Evolutionary conservation across 2,888 invertebrate species (phyloP), one percentile per base, ranked within the genome.

Genomic region (Epinotia demarniana): DNA sequence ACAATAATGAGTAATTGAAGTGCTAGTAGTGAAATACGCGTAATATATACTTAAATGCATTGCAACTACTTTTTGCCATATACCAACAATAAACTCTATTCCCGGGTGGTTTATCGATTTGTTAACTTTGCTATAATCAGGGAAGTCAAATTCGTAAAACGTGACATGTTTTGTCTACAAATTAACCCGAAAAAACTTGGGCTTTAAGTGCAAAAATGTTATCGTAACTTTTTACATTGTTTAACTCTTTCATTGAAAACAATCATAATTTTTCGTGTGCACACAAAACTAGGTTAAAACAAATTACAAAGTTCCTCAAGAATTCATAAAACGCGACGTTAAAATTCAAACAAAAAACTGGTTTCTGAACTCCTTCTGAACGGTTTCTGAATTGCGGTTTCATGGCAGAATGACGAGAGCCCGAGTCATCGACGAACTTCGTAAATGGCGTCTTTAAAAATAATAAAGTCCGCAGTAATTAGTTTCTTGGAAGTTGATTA

Each of bases 401-500:
- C 27, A 69, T n/a, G 69, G 69, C 69, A 69, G 69, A 69, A 69
- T 69, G 60, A 60, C 46, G 69, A 69, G 69, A 58, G 58, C 46
- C 69, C 68, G 6, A 60, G 58, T 69, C 58, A 69, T 69, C 69
- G 69, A 49, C 46, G 58, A 69, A 69, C 69, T 69, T 69, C 46
- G 43, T n/a, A 60, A 69, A 60, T 43, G 69, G 69, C 69, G 69
- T 58, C 69, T 69, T 69, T 69, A 69, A 69, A 69, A 69, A 69
- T 60, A 69, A 69, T 69, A 69, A 69, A 69, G 69, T 69, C 69
- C 69, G 58, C 58, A 58, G 58, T 69, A 69, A 69, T 69, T 69
- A 69, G 69, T 69, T 69, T n/a, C 69, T 60, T 46, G 69, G 60
- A 69, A 69, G 69, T 69, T 60, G 69, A 69, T 69, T 69, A 69